phyloP scores from a whole-genome alignment of 2,888 invertebrate genomes.

The Hartigia nigra region DNA sequence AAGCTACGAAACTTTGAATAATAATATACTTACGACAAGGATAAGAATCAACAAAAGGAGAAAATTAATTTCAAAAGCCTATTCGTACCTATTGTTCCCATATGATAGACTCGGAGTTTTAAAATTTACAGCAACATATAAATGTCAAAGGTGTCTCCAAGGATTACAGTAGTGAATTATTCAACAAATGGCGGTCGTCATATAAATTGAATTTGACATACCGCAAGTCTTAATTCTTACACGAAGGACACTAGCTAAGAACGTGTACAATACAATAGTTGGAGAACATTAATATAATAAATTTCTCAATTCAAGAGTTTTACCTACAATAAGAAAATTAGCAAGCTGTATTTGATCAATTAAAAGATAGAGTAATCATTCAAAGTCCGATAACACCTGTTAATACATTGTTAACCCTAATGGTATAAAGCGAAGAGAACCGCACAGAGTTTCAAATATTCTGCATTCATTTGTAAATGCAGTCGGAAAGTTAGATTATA shows the following conservation, averaged over 20 bases:
- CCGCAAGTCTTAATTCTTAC: neutral
- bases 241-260: neutral
- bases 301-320: neutral
- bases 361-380: neutral
- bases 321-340: neutral
- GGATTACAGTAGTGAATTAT: neutral
- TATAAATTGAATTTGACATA: neutral
- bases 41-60: neutral
- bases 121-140: neutral
- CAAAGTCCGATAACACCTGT: neutral
- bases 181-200: neutral
- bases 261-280: neutral
- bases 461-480: neutral
- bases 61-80: neutral
- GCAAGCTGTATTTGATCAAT: neutral
- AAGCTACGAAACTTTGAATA: neutral
- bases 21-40: neutral
- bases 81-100: neutral
- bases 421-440: neutral
- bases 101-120: neutral
- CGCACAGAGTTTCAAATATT: neutral
- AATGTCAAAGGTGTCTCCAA: neutral
- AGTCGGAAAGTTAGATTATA: neutral
- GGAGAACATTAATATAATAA: neutral
- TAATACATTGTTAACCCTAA: neutral